Evolutionary conservation across 1,140 invertebrate genomes (phyloP).

Genomic region (Drosophila bipectinata): DNA sequence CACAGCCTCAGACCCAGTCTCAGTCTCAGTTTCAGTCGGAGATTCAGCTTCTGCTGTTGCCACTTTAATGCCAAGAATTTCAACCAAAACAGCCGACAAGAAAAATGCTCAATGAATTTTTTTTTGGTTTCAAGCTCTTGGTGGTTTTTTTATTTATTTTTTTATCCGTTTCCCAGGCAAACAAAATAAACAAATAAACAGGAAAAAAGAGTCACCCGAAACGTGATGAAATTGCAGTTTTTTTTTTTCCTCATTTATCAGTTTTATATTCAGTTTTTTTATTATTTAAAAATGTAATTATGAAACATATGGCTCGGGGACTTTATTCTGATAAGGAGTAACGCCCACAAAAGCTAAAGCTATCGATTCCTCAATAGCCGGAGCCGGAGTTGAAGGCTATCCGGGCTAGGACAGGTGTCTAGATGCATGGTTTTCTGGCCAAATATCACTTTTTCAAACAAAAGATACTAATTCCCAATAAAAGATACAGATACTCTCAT

Average conservation of each 20-base stretch:
- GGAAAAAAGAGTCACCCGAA: background rate
- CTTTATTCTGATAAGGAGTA: too few species aligned
- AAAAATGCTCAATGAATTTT: constrained; percentile 69
- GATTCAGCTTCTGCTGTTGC: constrained; percentile 5
- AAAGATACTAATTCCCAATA: too few species aligned
- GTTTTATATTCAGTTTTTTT: too few species aligned
- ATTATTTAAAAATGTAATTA: background rate
- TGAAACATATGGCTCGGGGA: background rate
- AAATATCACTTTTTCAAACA: too few species aligned
- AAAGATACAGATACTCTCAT: too few species aligned
- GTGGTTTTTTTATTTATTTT: constrained; percentile 1
- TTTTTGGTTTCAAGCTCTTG: background rate
- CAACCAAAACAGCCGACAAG: constrained; percentile 31
- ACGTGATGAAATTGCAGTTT: background rate
- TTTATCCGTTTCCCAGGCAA: constrained; percentile 23
- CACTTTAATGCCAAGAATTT: constrained; percentile 51
- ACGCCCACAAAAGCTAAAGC: too few species aligned
- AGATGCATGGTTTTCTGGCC: too few species aligned
- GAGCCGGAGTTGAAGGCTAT: too few species aligned
- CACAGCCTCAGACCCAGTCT: background rate
- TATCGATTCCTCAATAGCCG: too few species aligned
- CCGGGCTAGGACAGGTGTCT: too few species aligned
- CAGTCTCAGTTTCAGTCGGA: background rate
- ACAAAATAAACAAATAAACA: background rate
- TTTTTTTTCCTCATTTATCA: background rate